These are phyloP conservation scores for Ceratoteleas bidentatus DNA, from an alignment of 1,140 invertebrate genomes.

Conservation along the genomic window DNA sequence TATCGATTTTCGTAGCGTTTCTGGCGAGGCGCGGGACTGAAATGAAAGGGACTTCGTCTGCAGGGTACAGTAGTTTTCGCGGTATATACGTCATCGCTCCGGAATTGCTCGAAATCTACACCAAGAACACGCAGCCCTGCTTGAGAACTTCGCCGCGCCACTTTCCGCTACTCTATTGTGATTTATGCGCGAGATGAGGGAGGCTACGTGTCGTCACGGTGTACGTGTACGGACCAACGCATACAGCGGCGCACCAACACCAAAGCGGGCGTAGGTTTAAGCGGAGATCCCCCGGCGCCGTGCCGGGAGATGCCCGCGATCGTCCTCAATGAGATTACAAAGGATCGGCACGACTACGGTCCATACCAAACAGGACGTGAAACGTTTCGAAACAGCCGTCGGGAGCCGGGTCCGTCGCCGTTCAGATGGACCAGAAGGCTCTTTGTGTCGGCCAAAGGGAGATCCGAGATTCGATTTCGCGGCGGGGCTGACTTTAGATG, in stretches of 20 bases:
- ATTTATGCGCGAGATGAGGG: constrained; percentile 80
- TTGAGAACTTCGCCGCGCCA: constrained; percentile 79
- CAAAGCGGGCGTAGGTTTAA: constrained; percentile 67
- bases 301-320: constrained; percentile 68
- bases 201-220: constrained; percentile 69
- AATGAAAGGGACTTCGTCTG: constrained; percentile 61
- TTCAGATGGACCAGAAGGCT: constrained; percentile 68
- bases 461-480: constrained; percentile 69
- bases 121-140: constrained; percentile 75
- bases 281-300: constrained; percentile 56
- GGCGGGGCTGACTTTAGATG: constrained; percentile 66
- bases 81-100: constrained; percentile 63
- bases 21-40: constrained; percentile 34
- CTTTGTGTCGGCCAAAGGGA: constrained; percentile 66
- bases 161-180: constrained; percentile 80
- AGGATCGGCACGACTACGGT: constrained; percentile 68
- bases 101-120: constrained; percentile 70
- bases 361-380: constrained; percentile 73
- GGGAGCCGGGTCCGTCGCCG: constrained; percentile 54
- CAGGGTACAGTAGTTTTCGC: constrained; percentile 55
- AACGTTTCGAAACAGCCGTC: constrained; percentile 69
- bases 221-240: constrained; percentile 23
- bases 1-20: constrained; percentile 60
- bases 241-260: constrained; percentile 1
- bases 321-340: constrained; percentile 71